Percentiles rank a stretch among this genome's conserved stretches.
Conservation (phyloP, 2,113 vertebrate species). For the Leptodactylus fuscus region DNA sequence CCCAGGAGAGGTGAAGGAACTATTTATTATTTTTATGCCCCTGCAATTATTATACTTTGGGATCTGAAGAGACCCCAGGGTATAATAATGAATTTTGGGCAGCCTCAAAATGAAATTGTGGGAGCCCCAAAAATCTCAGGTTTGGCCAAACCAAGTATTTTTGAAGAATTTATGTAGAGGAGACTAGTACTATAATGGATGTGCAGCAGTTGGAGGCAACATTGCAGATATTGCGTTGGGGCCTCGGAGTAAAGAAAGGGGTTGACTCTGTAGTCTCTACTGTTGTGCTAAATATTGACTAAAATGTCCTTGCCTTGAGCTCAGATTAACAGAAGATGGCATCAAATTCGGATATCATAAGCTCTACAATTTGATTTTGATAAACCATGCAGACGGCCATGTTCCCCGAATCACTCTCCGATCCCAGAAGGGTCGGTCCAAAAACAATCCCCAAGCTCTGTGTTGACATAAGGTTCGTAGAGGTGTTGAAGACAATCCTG, state of each 20-base stretch:
- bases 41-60: no score
- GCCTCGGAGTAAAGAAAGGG: not conserved
- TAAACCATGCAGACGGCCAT: constrained; percentile 94
- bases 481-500: constrained; percentile 86
- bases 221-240: not conserved
- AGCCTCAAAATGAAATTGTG: no score
- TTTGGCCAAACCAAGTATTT: no score
- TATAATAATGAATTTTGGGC: no score
- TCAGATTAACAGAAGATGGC: constrained; percentile 80
- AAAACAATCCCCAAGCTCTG: constrained; percentile 95
- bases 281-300: not conserved
- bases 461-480: constrained; percentile 91
- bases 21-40: no score
- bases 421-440: constrained; percentile 92
- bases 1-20: no score
- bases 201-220: no score
- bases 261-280: no score
- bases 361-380: constrained; percentile 94
- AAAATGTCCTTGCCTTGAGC: not conserved
- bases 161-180: no score
- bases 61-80: no score
- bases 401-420: constrained; percentile 85
- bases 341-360: constrained; percentile 83
- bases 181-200: no score
- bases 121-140: no score